Evolutionary conservation across 2,888 invertebrate genomes (phyloP).

Genomic region (Steinernema carpocapsae): DNA sequence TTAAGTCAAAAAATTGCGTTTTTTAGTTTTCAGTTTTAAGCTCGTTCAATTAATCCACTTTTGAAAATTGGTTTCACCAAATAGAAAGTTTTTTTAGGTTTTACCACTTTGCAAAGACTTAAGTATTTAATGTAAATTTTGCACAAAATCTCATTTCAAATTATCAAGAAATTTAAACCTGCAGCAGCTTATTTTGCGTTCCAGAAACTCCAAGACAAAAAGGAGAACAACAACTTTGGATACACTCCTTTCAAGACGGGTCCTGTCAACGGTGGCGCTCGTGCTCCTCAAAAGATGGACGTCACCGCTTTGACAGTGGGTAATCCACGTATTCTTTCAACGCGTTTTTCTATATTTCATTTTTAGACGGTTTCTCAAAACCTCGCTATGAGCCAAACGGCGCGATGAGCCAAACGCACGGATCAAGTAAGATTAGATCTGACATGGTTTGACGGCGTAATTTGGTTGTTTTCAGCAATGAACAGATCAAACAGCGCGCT

Average conservation of each 20-base stretch:
- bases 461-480: conserved; percentile 15
- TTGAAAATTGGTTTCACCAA: too few species aligned
- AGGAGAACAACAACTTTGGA: conserved; percentile 27
- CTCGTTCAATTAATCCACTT: too few species aligned
- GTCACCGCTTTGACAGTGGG: conserved; percentile 3
- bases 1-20: too few species aligned
- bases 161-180: too few species aligned
- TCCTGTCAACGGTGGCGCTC: background rate
- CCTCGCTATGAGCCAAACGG: conserved; percentile 29
- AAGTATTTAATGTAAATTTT: too few species aligned
- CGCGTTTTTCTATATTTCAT: background rate
- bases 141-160: too few species aligned
- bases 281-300: conserved; percentile 25
- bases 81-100: too few species aligned
- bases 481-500: conserved; percentile 27
- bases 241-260: conserved; percentile 25
- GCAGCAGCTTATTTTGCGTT: background rate
- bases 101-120: too few species aligned
- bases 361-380: conserved; percentile 25
- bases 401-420: background rate
- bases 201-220: conserved; percentile 1
- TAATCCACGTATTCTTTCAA: background rate
- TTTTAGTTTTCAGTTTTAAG: too few species aligned
- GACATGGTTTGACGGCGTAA: background rate
- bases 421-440: conserved; percentile 30